phyloP scores from a whole-genome alignment of 2,113 vertebrate species.

The Amphilophus citrinellus region DNA sequence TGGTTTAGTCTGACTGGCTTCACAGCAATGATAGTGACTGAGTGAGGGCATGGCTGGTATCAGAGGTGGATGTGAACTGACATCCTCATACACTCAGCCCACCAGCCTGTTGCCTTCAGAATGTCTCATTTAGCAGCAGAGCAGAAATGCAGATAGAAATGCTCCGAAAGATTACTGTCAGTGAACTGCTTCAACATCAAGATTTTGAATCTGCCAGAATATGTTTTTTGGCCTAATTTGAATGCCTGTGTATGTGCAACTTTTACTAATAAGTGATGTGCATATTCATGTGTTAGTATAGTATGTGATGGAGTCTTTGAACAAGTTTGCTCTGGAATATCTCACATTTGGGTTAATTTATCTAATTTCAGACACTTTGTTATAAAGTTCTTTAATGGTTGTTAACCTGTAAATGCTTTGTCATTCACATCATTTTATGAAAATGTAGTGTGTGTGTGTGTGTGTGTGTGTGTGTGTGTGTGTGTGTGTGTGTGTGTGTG shows the following conservation, averaged over 20 bases:
- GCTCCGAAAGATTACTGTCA: conserved; percentile 60
- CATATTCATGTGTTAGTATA: neutral
- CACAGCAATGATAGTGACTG: conserved; percentile 50
- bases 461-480: too few relatives aligned
- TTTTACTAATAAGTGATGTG: neutral
- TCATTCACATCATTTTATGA: neutral
- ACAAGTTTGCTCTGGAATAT: neutral
- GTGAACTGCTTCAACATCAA: conserved; percentile 1
- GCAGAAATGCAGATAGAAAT: conserved; percentile 66
- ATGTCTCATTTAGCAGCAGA: conserved; percentile 67
- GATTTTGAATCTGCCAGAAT: neutral
- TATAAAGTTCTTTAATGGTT: conserved; percentile 1
- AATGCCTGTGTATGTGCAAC: neutral
- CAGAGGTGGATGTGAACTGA: conserved; percentile 64
- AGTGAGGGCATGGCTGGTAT: conserved; percentile 51
- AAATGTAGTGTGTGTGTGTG: neutral
- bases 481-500: neutral
- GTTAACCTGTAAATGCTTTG: neutral
- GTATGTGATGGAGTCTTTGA: neutral
- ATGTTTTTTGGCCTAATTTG: neutral
- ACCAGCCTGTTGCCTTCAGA: conserved; percentile 67
- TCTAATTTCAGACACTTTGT: conserved; percentile 7
- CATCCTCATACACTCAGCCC: conserved; percentile 51
- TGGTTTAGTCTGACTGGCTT: conserved; percentile 49
- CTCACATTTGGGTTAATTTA: neutral